These are phyloP conservation scores for Apogon talboti DNA, from an alignment of 2,797 vertebrate species.

Conservation along the genomic window DNA sequence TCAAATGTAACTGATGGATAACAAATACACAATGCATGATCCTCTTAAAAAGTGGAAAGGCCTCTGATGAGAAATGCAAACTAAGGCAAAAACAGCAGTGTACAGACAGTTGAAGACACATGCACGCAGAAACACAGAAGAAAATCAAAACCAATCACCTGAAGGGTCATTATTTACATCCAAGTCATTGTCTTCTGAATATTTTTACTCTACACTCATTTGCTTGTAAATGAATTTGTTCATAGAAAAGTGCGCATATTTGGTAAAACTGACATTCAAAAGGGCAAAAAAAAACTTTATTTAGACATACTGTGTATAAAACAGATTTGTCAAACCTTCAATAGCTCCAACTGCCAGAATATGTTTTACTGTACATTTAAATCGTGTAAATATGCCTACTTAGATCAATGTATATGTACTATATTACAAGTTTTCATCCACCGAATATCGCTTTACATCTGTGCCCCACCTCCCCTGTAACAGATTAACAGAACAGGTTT, in stretches of 20 bases:
- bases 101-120: constrained; percentile 40
- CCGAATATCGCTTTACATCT: constrained; percentile 27
- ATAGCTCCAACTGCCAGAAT: constrained; percentile 17
- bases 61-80: constrained; percentile 66
- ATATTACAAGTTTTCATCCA: constrained; percentile 54
- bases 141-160: constrained; percentile 22
- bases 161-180: constrained; percentile 36
- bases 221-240: constrained; percentile 19
- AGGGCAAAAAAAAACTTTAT: constrained; percentile 22
- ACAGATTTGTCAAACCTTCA: constrained; percentile 39
- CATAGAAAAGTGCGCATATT: constrained; percentile 45
- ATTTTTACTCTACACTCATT: constrained; percentile 11
- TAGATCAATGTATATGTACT: constrained; percentile 32
- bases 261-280: constrained; percentile 56
- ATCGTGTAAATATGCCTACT: constrained; percentile 43
- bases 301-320: constrained; percentile 38
- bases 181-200: constrained; percentile 2
- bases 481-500: constrained; percentile 20
- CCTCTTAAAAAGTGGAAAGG: constrained; percentile 69
- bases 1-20: constrained; percentile 20
- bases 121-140: constrained; percentile 29
- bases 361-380: constrained; percentile 36
- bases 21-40: constrained; percentile 28
- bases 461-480: constrained; percentile 23
- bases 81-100: constrained; percentile 73